These are phyloP conservation scores for Paralichthys olivaceus DNA, from an alignment of 2,113 vertebrate genomes.

Conservation along the genomic window DNA sequence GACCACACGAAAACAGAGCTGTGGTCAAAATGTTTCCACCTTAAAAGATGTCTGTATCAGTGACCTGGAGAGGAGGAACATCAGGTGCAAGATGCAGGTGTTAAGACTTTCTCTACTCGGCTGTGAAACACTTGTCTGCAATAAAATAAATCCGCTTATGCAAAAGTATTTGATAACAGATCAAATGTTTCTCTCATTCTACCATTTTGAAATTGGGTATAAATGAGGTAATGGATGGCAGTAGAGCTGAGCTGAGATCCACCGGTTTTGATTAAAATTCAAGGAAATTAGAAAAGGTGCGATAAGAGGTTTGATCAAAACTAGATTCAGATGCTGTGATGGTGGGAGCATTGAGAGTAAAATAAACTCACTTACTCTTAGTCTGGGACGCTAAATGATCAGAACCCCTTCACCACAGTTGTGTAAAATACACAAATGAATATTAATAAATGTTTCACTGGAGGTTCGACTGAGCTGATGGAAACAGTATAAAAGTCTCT, in stretches of 20 bases:
- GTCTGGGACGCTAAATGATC: neutral
- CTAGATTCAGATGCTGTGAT: neutral
- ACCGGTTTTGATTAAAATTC: slow-evolving; percentile 39
- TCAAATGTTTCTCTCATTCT: neutral
- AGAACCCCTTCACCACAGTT: neutral
- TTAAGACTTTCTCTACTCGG: neutral
- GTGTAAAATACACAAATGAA: neutral
- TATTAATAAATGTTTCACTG: neutral
- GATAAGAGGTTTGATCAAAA: neutral
- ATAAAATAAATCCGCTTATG: neutral
- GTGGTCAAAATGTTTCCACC: slow-evolving; percentile 33
- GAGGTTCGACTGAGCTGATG: neutral
- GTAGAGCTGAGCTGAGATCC: slow-evolving; percentile 29
- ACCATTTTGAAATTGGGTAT: neutral
- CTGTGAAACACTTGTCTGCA: slow-evolving; percentile 7
- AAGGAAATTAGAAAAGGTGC: slow-evolving; percentile 15
- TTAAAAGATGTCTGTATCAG: slow-evolving; percentile 4
- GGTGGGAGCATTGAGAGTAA: neutral
- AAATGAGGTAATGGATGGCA: slow-evolving; percentile 5
- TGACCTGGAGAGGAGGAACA: neutral
- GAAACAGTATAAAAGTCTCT: neutral
- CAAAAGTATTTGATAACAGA: neutral
- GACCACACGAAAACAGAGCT: slow-evolving; percentile 36
- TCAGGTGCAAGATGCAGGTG: neutral
- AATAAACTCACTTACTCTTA: neutral